Base-by-base conservation (phyloP, 2,797 vertebrate species). In the Gymnoscopelus microlampas region DNA sequence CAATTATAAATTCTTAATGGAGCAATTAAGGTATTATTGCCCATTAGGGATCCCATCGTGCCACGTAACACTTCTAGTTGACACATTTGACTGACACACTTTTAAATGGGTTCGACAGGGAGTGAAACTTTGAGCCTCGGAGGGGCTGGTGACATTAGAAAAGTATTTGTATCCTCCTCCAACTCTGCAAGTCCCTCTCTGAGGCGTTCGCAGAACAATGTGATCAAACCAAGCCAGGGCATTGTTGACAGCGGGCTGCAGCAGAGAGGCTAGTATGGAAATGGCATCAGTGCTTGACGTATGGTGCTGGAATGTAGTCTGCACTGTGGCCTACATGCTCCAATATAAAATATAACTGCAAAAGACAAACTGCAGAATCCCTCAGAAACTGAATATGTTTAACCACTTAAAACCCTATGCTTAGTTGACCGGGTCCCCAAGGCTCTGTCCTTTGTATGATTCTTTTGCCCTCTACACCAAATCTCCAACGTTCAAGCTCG, bases 61-160 rank as follows among this genome's bases (percentile, higher is more conserved):
- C 82, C 85, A 76, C 61, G 84, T 84, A 80, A 83, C 85, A 82
- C 77, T 77, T 85, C 87, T 79, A 78, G 71, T 84, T 88, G 79
- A 82, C 70, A 67, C 76, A 88, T 87, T 88, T 81, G 77, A 88
- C 86, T 92, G 93, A 86, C 93, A 90, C 72, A 90, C 85, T 92
- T 93, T 91, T 29, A 81, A 87, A 90, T 78, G 70, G 76, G 84
- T 82, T 79, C 71, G 58, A 74, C 80, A 29, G 62, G 76, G 61
- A 81, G 62, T 44, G 39, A 62, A 71, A 74, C 69, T 44, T 66
- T 63, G 53, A 65, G 77, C 73, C 80, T 71, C 53, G 7, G 55
- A 77, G 80, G 24, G 66, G 70, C 53, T 26, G 2, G 63, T 79
- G 84, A 82, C 81, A 77, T 82, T 77, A 80, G 51, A 73, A 14